phyloP scores from a whole-genome alignment of 2,113 vertebrate genomes.

The Furnarius figulus region DNA sequence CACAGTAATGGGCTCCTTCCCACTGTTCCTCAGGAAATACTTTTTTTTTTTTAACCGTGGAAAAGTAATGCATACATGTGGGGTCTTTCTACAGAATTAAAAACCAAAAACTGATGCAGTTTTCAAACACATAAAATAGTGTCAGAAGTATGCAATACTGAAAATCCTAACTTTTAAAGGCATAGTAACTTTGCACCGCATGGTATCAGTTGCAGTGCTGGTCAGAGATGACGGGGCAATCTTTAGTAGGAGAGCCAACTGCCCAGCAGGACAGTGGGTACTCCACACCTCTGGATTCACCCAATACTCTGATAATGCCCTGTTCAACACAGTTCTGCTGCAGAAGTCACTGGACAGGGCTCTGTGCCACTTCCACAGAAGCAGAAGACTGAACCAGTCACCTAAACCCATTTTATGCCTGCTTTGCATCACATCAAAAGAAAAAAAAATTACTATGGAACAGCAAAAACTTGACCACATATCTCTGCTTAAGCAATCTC shows the following conservation, averaged over 20 bases:
- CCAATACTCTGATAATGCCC: background rate
- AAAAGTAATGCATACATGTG: background rate
- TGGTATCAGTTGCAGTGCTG: rapidly evolving
- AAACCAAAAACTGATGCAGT: background rate
- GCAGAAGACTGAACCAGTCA: background rate
- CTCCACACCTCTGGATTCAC: background rate
- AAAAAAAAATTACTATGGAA: background rate
- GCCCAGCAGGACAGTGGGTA: rapidly evolving
- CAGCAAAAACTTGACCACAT: background rate
- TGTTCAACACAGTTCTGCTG: background rate
- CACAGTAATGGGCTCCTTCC: background rate
- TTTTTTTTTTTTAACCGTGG: background rate
- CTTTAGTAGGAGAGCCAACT: background rate
- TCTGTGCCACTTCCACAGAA: background rate
- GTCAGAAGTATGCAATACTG: rapidly evolving
- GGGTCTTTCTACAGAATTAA: rapidly evolving
- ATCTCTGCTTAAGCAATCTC: background rate
- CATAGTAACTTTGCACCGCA: background rate
- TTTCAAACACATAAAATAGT: background rate
- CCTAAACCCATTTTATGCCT: background rate
- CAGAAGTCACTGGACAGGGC: background rate
- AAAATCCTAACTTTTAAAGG: background rate
- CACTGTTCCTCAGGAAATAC: background rate
- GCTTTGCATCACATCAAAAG: background rate
- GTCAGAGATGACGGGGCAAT: rapidly evolving